Conservation (phyloP, 2,113 vertebrate genomes). For the Nibea albiflora region DNA sequence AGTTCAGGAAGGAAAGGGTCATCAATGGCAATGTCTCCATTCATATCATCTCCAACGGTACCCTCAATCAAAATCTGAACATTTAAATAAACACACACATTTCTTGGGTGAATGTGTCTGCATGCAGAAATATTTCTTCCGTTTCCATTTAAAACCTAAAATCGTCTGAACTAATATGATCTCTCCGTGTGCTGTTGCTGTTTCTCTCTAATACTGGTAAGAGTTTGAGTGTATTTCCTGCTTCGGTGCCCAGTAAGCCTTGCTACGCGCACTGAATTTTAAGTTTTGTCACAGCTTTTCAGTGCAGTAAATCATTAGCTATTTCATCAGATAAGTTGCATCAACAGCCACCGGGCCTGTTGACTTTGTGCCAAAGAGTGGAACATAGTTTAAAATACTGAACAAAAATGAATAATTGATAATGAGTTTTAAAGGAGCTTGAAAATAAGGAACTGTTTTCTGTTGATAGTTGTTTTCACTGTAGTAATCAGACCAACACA, state of each 20-base stretch:
- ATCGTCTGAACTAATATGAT: too few relatives aligned
- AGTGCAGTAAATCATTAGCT: too few relatives aligned
- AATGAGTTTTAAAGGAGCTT: neutral
- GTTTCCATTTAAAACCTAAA: too few relatives aligned
- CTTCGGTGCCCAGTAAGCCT: too few relatives aligned
- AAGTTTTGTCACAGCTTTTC: neutral
- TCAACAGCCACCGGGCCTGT: neutral
- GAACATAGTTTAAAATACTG: constrained; percentile 4
- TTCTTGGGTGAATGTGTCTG: neutral
- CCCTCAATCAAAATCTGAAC: constrained; percentile 91
- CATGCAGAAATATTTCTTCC: too few relatives aligned
- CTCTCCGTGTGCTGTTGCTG: neutral
- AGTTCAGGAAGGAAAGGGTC: constrained; percentile 92
- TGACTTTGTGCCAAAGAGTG: neutral
- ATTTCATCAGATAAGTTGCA: constrained; percentile 1
- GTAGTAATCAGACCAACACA: neutral
- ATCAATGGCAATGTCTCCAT: constrained; percentile 94
- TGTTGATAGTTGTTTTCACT: neutral
- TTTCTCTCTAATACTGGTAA: constrained; percentile 3
- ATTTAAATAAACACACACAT: constrained; percentile 18
- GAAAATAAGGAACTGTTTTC: neutral
- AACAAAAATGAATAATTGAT: neutral
- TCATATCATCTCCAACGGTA: constrained; percentile 91
- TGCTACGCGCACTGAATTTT: neutral
- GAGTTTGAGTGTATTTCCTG: neutral